Conservation (phyloP, 92 coral and sea anemone genomes). For the Parazoanthus swiftii region DNA sequence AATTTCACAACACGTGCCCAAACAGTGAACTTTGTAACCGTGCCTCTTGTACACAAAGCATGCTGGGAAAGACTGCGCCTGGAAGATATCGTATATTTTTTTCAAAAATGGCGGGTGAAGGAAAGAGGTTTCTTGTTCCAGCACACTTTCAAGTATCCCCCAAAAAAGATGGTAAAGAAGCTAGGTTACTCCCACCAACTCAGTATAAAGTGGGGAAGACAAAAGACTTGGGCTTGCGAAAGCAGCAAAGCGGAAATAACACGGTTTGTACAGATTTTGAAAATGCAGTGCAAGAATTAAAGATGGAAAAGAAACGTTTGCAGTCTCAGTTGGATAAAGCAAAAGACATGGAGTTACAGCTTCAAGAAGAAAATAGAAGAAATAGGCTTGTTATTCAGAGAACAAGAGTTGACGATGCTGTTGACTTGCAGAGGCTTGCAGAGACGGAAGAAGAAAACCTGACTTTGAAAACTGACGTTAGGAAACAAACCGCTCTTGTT, state of each 20-base stretch:
- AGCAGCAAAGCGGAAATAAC: constrained; percentile 7
- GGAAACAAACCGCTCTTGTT: constrained; percentile 63
- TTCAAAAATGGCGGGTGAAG: constrained; percentile 84
- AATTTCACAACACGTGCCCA: constrained; percentile 50
- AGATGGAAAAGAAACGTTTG: constrained; percentile 58
- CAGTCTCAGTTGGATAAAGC: constrained; percentile 47
- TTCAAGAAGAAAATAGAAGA: constrained; percentile 56
- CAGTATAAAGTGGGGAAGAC: constrained; percentile 56
- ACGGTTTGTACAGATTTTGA: constrained; percentile 22
- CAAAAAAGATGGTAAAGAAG: constrained; percentile 41
- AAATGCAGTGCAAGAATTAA: constrained; percentile 55
- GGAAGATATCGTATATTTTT: constrained; percentile 30
- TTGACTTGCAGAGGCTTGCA: constrained; percentile 60
- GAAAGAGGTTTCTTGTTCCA: constrained; percentile 80
- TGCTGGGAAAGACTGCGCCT: constrained; percentile 63
- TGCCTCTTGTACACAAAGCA: constrained; percentile 40
- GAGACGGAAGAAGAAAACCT: constrained; percentile 81
- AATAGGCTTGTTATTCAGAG: constrained; percentile 51
- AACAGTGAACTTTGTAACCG: constrained; percentile 44
- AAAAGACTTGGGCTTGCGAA: constrained; percentile 32
- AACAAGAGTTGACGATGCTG: constrained; percentile 63
- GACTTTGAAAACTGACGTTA: constrained; percentile 68
- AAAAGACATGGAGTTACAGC: constrained; percentile 54
- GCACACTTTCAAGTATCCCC: constrained; percentile 80
- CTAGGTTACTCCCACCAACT: constrained; percentile 79